Evolutionary conservation across 2,888 invertebrate genomes (phyloP).

Genomic region (Dyspetes luteomarginatus): DNA sequence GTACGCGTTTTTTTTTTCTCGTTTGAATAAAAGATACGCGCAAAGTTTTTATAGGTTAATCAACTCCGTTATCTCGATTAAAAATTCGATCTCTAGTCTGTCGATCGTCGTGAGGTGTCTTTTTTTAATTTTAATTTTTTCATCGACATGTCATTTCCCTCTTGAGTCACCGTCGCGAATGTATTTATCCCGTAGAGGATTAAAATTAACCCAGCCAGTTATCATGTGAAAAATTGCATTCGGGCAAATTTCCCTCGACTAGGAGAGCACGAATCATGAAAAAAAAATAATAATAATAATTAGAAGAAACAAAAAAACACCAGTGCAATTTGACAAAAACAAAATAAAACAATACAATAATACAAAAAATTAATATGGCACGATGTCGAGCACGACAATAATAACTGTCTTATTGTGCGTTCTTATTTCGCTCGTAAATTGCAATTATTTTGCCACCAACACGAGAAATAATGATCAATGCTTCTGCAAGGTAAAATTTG

Average conservation of each 20-base stretch:
- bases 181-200: not conserved
- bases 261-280: not conserved
- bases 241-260: not conserved
- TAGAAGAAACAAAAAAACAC: too few relatives aligned
- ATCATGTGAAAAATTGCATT: not conserved
- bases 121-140: not conserved
- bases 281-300: not conserved
- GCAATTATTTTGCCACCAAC: conserved; percentile 77
- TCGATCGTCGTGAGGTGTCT: not conserved
- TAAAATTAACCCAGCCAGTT: not conserved
- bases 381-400: conserved; percentile 57
- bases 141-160: not conserved
- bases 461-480: conserved; percentile 75
- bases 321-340: too few relatives aligned
- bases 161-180: not conserved
- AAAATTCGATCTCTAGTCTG: not conserved
- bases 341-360: too few relatives aligned
- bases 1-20: not conserved
- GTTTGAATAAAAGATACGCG: not conserved
- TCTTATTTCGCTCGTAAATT: conserved; percentile 54
- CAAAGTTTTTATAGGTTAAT: not conserved
- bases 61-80: not conserved
- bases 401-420: conserved; percentile 57
- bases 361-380: conserved; percentile 44
- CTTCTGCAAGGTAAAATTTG: conserved; percentile 78